Conservation (phyloP, 2,797 vertebrate species). For the Okamejei kenojei region DNA sequence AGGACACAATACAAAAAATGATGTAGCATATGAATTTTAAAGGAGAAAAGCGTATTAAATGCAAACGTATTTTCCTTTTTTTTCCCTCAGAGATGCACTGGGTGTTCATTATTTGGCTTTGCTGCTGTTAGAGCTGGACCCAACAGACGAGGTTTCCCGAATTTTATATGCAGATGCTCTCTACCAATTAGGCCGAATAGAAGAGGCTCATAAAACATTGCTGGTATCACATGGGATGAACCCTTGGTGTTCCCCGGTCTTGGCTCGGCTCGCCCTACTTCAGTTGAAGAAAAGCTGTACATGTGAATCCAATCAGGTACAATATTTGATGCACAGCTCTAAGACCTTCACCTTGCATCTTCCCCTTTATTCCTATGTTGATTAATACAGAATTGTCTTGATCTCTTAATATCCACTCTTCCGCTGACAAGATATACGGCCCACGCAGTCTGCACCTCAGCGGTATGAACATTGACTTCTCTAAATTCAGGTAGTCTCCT, state of each 20-base stretch:
- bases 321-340: not conserved
- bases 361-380: not conserved
- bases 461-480: no score
- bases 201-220: conserved; percentile 77
- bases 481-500: no score
- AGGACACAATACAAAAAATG: not conserved
- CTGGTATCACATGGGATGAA: conserved; percentile 57
- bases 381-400: no score
- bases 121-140: conserved; percentile 75
- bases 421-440: no score
- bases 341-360: not conserved
- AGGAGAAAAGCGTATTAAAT: not conserved
- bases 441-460: no score
- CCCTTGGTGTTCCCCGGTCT: conserved; percentile 62
- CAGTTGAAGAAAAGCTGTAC: conserved; percentile 78
- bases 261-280: conserved; percentile 75
- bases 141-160: conserved; percentile 57
- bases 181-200: conserved; percentile 70
- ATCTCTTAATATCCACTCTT: no score
- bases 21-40: not conserved
- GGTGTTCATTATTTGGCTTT: conserved; percentile 75
- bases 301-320: conserved; percentile 81
- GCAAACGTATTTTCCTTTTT: not conserved
- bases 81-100: conserved; percentile 57
- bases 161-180: conserved; percentile 81